Evolutionary conservation across 1,140 invertebrate genomes (phyloP).

Genomic region (Planococcus citri): DNA sequence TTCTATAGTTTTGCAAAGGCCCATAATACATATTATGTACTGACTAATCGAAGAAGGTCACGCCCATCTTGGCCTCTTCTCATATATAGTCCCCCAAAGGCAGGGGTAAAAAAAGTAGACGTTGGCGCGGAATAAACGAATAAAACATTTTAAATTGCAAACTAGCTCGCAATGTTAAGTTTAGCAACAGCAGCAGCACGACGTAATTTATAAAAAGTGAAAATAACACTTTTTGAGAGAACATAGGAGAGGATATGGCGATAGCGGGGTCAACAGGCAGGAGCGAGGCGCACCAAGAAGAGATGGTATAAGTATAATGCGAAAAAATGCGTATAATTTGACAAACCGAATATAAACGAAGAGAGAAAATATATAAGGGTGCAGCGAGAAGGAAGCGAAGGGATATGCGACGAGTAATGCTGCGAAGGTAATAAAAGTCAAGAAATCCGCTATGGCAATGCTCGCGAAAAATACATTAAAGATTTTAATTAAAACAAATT

Average conservation of each 20-base stretch:
- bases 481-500: constrained; percentile 8
- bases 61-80: too few species aligned
- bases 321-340: constrained; percentile 8
- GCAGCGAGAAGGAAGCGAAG: not conserved
- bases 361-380: not conserved
- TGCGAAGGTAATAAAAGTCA: not conserved
- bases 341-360: not conserved
- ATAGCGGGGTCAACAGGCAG: too few species aligned
- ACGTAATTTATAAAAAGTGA: not conserved
- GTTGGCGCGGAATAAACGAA: not conserved
- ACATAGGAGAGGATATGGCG: too few species aligned
- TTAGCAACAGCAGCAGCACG: too few species aligned
- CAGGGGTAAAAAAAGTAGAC: too few species aligned
- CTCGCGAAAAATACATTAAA: constrained; percentile 7
- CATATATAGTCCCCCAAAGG: too few species aligned
- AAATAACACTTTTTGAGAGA: not conserved
- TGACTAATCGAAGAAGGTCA: too few species aligned
- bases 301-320: not conserved
- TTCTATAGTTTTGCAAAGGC: too few species aligned
- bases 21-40: too few species aligned
- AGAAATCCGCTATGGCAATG: not conserved
- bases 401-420: not conserved
- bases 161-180: too few species aligned
- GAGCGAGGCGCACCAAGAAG: too few species aligned
- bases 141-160: not conserved